Conservation (phyloP, 1,140 invertebrate species). For the Drosophila lini region DNA sequence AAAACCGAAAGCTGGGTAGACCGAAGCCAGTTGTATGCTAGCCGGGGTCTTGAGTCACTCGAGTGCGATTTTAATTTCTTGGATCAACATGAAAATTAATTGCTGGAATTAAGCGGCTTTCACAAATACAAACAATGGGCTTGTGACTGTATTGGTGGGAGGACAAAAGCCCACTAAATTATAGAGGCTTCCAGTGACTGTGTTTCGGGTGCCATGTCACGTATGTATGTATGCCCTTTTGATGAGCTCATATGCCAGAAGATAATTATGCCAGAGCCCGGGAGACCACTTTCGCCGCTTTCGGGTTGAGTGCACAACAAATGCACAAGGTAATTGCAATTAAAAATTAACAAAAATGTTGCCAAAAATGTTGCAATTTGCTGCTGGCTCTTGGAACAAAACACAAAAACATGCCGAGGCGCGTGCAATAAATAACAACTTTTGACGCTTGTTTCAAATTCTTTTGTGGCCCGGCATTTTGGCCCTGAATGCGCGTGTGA, state of each 20-base stretch:
- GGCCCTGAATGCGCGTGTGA: conserved; percentile 21
- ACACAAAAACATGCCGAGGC: conserved; percentile 45
- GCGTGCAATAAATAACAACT: conserved; percentile 74
- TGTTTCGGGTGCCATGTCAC: conserved; percentile 37
- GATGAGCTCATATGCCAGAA: conserved; percentile 46
- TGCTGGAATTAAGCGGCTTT: conserved; percentile 77
- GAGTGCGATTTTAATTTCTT: conserved; percentile 78
- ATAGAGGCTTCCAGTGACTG: background rate
- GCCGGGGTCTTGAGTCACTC: conserved; percentile 40
- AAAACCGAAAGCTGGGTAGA: conserved; percentile 30
- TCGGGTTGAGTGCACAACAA: conserved; percentile 25
- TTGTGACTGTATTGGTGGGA: background rate
- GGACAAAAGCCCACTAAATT: conserved; percentile 5
- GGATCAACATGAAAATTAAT: conserved; percentile 83
- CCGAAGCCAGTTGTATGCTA: conserved; percentile 9
- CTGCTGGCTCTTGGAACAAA: conserved; percentile 33
- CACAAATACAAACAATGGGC: conserved; percentile 62
- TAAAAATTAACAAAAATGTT: conserved; percentile 58
- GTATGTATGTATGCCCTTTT: conserved; percentile 55
- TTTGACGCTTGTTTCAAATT: conserved; percentile 72
- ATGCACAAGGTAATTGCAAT: conserved; percentile 59
- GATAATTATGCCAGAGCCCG: conserved; percentile 57
- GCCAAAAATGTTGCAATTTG: conserved; percentile 43
- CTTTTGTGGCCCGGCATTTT: conserved; percentile 62
- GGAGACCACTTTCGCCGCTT: conserved; percentile 18